A percentile compares a stretch with the other conserved stretches of the same genome.
phyloP scores from a whole-genome alignment of 2,888 invertebrate species.

The Rhopalosiphum nymphaeae region DNA sequence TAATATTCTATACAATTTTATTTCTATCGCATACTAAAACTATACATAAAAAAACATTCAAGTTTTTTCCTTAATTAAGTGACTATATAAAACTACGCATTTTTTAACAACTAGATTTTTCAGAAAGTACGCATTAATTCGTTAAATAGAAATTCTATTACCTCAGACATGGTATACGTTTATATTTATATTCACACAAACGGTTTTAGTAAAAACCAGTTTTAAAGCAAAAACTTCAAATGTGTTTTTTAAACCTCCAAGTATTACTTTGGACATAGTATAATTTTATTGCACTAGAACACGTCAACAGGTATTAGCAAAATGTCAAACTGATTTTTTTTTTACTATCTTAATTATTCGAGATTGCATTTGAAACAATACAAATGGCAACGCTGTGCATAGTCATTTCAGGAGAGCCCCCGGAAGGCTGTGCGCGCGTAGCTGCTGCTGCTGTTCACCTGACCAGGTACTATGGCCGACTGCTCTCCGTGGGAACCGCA shows the following conservation, averaged over 20 bases:
- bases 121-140: neutral
- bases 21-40: neutral
- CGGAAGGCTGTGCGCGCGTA: conserved; percentile 51
- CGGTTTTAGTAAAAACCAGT: conserved; percentile 48
- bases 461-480: conserved; percentile 65
- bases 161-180: neutral
- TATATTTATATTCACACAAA: neutral
- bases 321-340: conserved; percentile 39
- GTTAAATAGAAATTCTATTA: neutral
- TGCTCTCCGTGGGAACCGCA: conserved; percentile 65
- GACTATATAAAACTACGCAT: neutral
- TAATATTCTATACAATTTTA: neutral
- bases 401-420: conserved; percentile 55
- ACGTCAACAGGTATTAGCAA: neutral
- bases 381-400: conserved; percentile 42
- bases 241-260: neutral
- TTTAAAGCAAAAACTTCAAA: conserved; percentile 33
- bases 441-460: conserved; percentile 63
- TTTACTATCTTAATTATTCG: conserved; percentile 30
- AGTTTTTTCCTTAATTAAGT: neutral
- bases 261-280: neutral
- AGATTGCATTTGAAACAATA: conserved; percentile 43
- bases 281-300: conserved; percentile 7
- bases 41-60: neutral
- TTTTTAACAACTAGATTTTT: neutral